Evolutionary conservation across 1,140 invertebrate species (phyloP).

Genomic region (Anastrepha ludens): DNA sequence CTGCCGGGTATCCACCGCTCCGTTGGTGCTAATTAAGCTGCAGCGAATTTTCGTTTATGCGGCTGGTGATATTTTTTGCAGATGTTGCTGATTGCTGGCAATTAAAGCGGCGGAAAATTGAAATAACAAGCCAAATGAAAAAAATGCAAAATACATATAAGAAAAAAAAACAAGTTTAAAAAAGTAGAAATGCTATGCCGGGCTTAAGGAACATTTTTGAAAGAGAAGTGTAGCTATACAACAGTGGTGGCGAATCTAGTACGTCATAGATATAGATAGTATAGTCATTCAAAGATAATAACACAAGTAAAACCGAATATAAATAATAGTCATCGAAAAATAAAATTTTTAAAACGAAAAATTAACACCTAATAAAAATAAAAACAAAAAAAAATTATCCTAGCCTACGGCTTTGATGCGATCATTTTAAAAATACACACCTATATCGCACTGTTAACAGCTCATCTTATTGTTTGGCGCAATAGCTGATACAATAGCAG

Average conservation of each 20-base stretch:
- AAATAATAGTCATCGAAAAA: neutral
- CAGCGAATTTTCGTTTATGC: constrained; percentile 46
- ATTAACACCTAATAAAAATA: neutral
- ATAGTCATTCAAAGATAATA: neutral
- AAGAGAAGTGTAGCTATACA: neutral
- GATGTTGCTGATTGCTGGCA: constrained; percentile 46
- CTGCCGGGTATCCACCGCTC: constrained; percentile 23
- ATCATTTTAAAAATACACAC: no score
- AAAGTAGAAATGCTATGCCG: neutral
- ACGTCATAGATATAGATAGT: no score
- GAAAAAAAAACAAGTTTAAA: neutral
- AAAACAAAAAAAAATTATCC: constrained; percentile 1
- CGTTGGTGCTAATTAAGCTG: constrained; percentile 52
- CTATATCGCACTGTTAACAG: no score
- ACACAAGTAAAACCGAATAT: neutral
- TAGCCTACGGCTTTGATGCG: neutral
- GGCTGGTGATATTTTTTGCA: constrained; percentile 39
- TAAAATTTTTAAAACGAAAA: neutral
- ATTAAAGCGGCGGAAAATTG: constrained; percentile 49
- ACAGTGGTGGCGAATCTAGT: neutral
- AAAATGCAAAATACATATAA: neutral
- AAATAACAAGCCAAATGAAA: constrained; percentile 44
- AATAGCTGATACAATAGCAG: no score
- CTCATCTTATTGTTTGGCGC: no score
- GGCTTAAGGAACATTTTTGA: neutral